Conservation (phyloP, 2,888 invertebrate species). For the Nephrotoma flavescens region DNA sequence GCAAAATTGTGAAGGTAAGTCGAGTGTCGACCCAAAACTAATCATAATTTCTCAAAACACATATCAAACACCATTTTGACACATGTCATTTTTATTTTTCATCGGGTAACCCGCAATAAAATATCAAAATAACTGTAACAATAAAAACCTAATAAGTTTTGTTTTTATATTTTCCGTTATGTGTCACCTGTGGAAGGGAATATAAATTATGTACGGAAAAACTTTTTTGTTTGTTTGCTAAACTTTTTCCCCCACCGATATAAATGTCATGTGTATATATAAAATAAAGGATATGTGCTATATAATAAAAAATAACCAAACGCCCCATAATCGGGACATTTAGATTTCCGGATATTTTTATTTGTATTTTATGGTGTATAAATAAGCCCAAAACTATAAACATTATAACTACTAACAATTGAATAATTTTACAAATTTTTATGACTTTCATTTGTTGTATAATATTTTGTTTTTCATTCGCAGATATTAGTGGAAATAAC, state of each 20-base stretch:
- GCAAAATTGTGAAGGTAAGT: slow-evolving; percentile 3
- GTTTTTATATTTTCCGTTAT: not conserved
- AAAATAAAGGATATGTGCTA: not conserved
- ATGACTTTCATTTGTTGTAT: not conserved
- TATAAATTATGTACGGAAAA: not conserved
- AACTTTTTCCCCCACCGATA: not conserved
- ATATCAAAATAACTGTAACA: not conserved
- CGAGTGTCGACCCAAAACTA: not conserved
- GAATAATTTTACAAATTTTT: not conserved
- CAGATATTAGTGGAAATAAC: not conserved
- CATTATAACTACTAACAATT: not conserved
- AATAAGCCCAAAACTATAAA: not conserved
- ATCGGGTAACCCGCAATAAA: not conserved
- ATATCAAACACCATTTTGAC: not conserved
- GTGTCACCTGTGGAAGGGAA: not conserved
- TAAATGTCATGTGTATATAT: not conserved
- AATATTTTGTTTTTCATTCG: not conserved
- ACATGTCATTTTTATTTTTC: not conserved
- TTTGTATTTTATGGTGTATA: not conserved
- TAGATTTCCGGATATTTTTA: not conserved
- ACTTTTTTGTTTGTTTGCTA: not conserved
- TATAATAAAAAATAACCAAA: not conserved
- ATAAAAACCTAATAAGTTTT: not conserved
- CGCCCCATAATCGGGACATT: not conserved
- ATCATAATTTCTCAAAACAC: not conserved